Base-by-base conservation (phyloP, 2,888 invertebrate species). In the Nematopogon swammerdamellus region DNA sequence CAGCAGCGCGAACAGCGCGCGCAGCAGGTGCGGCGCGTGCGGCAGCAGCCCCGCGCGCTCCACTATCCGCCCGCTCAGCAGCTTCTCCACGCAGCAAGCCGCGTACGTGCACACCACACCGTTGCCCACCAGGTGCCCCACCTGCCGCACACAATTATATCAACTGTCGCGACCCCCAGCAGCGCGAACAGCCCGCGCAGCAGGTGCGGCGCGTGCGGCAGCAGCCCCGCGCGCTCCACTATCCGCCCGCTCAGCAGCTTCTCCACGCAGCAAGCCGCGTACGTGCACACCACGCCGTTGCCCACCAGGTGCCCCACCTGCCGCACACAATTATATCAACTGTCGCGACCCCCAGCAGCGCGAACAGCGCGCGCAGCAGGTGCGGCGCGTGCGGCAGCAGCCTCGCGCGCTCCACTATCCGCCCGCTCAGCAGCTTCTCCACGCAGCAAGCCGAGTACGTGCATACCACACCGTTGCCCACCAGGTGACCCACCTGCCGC, bases 71-170 rank as follows among this genome's bases (percentile, higher is more conserved):
- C 96, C 85, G 14, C 87, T 85, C 0, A 97, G 69, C 52, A 97
- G 82, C 67, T 92, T 93, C 65, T 99, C 98, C 36, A 97, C 80
- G 1, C 92, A 86, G 66, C 92, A 92, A 5, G 97, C 97, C 1
- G 95, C 93, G 75, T 99, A 99, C 36, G 95, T 95, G 62, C 95
- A 93, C 10, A 97, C 93, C 6, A 99, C 97, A 45, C 88, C 86
- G 65, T 89, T 90, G 19, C 86, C 84, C 1, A 77, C 68, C 52
- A 98, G 79, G 68, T 94, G 90, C 14, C 85, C 82, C 30, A 95
- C 86, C 80, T 80, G 57, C 1, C 11, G 18, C 44, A n/a, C n/a
- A n/a, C n/a, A n/a, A 46, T 44, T 20, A 47, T n/a, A n/a, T n/a
- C n/a, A n/a, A n/a, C n/a, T n/a, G n/a, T n/a, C n/a, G n/a, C n/a